Percentiles rank a stretch among this genome's conserved stretches.
Evolutionary conservation across 2,888 invertebrate genomes (phyloP).

Genomic region (Drosophila anomelani): DNA sequence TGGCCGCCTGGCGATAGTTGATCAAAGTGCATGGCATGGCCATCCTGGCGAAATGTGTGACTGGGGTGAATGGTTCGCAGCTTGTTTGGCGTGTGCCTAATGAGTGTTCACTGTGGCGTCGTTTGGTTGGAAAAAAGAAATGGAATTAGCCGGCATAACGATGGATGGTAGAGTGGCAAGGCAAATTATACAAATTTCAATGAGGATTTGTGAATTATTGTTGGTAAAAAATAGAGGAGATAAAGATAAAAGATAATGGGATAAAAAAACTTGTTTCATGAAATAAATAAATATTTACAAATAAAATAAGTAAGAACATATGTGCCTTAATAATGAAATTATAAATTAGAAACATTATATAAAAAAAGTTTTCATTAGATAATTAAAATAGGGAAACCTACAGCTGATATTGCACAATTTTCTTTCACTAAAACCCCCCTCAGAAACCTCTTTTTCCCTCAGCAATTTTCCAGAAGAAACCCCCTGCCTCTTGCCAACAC

Average conservation of each 20-base stretch:
- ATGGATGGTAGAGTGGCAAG: slow-evolving; percentile 2
- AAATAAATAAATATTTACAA: not conserved
- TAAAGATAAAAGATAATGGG: not conserved
- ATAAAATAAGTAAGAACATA: not conserved
- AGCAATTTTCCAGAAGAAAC: slow-evolving; percentile 5
- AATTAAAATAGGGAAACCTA: not conserved
- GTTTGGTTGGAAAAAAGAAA: slow-evolving; percentile 4
- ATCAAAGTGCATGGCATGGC: slow-evolving; percentile 9
- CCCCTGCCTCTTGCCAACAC: slow-evolving; percentile 23
- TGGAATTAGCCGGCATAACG: not conserved
- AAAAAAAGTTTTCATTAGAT: too few species aligned
- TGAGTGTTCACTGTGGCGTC: slow-evolving; percentile 27
- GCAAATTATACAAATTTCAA: slow-evolving; percentile 6
- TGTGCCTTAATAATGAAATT: too few species aligned
- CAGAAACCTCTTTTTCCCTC: slow-evolving; percentile 4
- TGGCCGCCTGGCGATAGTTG: slow-evolving; percentile 26
- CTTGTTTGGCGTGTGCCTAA: slow-evolving; percentile 46
- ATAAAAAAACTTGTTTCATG: not conserved
- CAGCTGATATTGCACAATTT: not conserved
- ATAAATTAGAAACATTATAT: too few species aligned
- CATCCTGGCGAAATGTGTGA: slow-evolving; percentile 18
- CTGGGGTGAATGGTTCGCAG: slow-evolving; percentile 36
- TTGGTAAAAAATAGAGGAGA: not conserved
- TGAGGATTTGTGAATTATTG: not conserved
- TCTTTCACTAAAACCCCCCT: not conserved